Percentiles rank a stretch among this genome's conserved stretches.
phyloP scores from a whole-genome alignment of 2,797 vertebrate genomes.

The Glyptemys insculpta region DNA sequence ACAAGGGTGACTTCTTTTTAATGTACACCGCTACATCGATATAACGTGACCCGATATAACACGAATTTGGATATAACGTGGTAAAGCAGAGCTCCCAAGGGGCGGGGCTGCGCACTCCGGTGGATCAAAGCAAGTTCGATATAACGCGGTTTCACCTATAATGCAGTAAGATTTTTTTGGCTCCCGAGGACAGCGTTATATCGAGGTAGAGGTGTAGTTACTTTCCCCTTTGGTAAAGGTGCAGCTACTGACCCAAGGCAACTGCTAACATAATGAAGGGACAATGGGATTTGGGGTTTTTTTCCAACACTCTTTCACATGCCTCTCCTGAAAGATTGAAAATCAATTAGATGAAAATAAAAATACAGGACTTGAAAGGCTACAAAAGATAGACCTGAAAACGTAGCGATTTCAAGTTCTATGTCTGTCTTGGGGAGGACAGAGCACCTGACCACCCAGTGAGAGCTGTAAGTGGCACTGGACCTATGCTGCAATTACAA shows the following conservation, averaged over 20 bases:
- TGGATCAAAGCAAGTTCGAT: too few relatives aligned
- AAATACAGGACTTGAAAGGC: neutral
- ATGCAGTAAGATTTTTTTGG: too few relatives aligned
- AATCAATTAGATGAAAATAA: neutral
- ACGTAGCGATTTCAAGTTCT: neutral
- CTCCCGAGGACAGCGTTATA: too few relatives aligned
- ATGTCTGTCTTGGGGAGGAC: neutral
- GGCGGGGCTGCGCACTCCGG: too few relatives aligned
- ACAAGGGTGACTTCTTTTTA: slow-evolving; percentile 26
- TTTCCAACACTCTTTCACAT: neutral
- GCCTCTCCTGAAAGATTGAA: neutral
- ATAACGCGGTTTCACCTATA: too few relatives aligned
- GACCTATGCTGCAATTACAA: fast-evolving
- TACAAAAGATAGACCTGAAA: neutral
- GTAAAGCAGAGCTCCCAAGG: too few relatives aligned
- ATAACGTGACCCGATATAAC: too few relatives aligned
- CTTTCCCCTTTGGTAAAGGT: slow-evolving; percentile 4
- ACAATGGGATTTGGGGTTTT: fast-evolving
- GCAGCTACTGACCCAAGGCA: slow-evolving; percentile 1
- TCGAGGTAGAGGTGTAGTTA: neutral
- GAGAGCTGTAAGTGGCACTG: neutral
- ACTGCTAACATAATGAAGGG: neutral
- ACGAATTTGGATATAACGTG: too few relatives aligned
- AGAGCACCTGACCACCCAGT: fast-evolving
- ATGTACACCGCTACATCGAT: neutral